Percentiles rank a stretch among this genome's conserved stretches.
phyloP scores from a whole-genome alignment of 1,140 invertebrate genomes.

The Philopotamus ludificatus region DNA sequence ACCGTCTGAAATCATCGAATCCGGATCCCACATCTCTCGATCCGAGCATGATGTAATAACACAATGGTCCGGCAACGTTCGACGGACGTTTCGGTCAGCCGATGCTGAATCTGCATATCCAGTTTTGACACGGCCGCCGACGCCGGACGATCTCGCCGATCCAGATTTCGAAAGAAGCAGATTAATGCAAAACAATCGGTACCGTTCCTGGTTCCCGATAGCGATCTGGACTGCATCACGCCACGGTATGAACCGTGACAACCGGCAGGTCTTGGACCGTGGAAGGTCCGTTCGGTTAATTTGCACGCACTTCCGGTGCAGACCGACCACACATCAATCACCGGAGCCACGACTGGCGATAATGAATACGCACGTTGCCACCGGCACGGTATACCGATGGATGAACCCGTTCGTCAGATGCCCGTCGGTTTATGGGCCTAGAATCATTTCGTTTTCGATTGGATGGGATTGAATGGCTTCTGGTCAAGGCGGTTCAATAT shows the following conservation, averaged over 20 bases:
- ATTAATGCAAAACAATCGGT: not conserved
- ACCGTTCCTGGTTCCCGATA: slow-evolving; percentile 2
- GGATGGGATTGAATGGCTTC: not conserved
- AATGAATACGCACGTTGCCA: not conserved
- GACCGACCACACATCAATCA: not conserved
- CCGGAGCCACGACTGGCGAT: not conserved
- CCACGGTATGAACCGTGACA: slow-evolving; percentile 8
- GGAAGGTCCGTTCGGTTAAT: not conserved
- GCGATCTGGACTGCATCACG: not conserved
- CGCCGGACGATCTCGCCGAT: not conserved
- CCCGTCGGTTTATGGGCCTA: not conserved
- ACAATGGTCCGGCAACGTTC: not conserved
- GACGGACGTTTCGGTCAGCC: not conserved
- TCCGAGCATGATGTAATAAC: not conserved
- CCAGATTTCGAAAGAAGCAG: not conserved
- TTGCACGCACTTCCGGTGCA: slow-evolving; percentile 8
- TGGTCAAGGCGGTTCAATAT: not conserved
- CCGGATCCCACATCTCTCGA: not conserved
- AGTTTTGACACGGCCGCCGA: too few species aligned
- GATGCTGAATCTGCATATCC: not conserved
- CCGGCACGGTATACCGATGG: not conserved
- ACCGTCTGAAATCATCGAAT: too few species aligned
- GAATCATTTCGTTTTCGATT: not conserved
- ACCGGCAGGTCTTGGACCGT: not conserved
- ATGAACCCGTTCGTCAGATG: not conserved